These are phyloP conservation scores for Melieria omissa DNA, from an alignment of 2,888 invertebrate species.

Conservation along the genomic window DNA sequence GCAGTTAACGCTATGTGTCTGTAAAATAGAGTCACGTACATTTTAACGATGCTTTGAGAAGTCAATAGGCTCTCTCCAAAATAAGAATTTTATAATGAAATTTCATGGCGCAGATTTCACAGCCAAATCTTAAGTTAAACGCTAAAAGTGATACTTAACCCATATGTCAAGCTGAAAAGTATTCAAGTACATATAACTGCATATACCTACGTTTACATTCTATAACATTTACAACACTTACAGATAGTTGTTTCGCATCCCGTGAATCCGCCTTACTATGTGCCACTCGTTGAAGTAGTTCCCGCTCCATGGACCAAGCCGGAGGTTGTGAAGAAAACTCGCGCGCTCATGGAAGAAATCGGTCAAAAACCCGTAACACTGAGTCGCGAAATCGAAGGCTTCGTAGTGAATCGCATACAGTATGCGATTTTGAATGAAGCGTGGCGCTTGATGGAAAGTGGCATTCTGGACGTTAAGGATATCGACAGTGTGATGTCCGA, in stretches of 20 bases:
- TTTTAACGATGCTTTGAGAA: too few relatives aligned
- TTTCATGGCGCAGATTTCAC: too few relatives aligned
- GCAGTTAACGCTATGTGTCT: too few relatives aligned
- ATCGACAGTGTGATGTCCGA: conserved; percentile 94
- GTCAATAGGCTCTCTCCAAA: too few relatives aligned
- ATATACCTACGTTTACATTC: too few relatives aligned
- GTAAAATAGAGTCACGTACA: too few relatives aligned
- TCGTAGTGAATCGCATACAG: conserved; percentile 93
- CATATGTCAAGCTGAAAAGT: too few relatives aligned
- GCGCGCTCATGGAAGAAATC: conserved; percentile 83
- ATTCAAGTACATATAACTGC: too few relatives aligned
- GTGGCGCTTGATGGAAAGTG: conserved; percentile 87
- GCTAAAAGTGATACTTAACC: too few relatives aligned
- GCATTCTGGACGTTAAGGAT: conserved; percentile 87
- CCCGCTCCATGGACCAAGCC: conserved; percentile 93
- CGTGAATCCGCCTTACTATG: conserved; percentile 96
- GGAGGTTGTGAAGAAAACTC: conserved; percentile 78
- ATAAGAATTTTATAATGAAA: too few relatives aligned
- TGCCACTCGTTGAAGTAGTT: conserved; percentile 92
- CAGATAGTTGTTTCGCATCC: conserved; percentile 84
- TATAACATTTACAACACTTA: neutral
- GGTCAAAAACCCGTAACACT: conserved; percentile 92
- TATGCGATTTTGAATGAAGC: conserved; percentile 94
- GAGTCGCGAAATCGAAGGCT: conserved; percentile 88
- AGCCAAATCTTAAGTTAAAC: too few relatives aligned